Conservation (phyloP, 2,888 invertebrate genomes). For the Seira musarum region DNA sequence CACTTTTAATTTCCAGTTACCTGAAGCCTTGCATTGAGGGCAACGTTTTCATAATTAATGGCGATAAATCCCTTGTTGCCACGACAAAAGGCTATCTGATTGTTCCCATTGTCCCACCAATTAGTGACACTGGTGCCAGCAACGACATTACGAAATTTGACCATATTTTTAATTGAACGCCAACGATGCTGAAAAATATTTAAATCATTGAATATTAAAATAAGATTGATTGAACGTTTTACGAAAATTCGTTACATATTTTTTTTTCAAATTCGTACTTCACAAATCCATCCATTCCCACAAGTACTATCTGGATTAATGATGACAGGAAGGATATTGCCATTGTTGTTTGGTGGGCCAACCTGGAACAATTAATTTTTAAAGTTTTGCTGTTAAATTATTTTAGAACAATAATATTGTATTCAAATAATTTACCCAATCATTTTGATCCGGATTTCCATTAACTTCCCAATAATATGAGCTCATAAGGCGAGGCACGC, state of each 20-base stretch:
- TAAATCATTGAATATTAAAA: too few species aligned
- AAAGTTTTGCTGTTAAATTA: constrained; percentile 68
- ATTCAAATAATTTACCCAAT: too few species aligned
- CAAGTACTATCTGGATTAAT: constrained; percentile 72
- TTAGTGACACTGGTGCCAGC: constrained; percentile 74
- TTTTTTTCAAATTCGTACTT: constrained; percentile 16
- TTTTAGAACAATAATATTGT: too few species aligned
- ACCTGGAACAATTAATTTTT: constrained; percentile 40
- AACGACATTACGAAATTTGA: constrained; percentile 79
- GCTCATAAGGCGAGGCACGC: constrained; percentile 83
- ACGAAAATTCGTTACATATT: neutral
- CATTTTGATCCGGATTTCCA: constrained; percentile 36
- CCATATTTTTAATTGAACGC: constrained; percentile 87
- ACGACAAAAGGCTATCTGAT: constrained; percentile 82
- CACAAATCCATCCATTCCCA: constrained; percentile 66
- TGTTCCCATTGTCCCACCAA: constrained; percentile 90
- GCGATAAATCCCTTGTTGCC: constrained; percentile 78
- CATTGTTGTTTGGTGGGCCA: constrained; percentile 69
- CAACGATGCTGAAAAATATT: constrained; percentile 86
- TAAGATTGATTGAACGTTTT: too few species aligned
- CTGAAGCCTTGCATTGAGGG: neutral
- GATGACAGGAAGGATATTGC: constrained; percentile 72
- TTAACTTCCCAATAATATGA: constrained; percentile 75
- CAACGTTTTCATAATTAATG: too few species aligned
- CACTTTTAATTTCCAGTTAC: neutral